Percentiles rank a stretch among this genome's conserved stretches.
phyloP scores from a whole-genome alignment of 2,888 invertebrate species.

The Idaea straminata region DNA sequence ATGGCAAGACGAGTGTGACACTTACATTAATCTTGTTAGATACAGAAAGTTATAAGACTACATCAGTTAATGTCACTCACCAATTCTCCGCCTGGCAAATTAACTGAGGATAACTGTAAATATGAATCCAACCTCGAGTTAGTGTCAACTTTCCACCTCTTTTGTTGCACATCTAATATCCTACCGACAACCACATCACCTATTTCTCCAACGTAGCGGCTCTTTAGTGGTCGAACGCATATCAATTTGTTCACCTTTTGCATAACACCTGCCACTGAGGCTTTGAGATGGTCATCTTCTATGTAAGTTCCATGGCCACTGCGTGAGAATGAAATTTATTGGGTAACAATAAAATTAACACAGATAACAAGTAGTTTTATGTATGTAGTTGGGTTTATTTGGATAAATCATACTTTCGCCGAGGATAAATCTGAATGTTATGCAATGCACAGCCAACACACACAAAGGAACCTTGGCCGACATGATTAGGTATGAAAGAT shows the following conservation, averaged over 20 bases:
- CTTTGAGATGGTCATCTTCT: conserved; percentile 89
- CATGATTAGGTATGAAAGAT: too few species aligned
- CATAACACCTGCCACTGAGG: conserved; percentile 96
- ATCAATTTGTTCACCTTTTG: conserved; percentile 97
- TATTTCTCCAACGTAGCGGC: conserved; percentile 94
- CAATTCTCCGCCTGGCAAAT: conserved; percentile 98
- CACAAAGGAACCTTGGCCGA: too few species aligned
- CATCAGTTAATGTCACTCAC: conserved; percentile 64
- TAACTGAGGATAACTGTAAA: conserved; percentile 94
- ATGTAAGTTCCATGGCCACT: conserved; percentile 99
- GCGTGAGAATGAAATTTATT: conserved; percentile 21
- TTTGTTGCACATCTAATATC: conserved; percentile 95
- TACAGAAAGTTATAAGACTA: too few species aligned
- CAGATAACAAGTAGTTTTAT: too few species aligned
- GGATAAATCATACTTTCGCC: too few species aligned
- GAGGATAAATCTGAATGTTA: too few species aligned
- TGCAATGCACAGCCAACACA: too few species aligned
- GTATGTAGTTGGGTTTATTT: too few species aligned
- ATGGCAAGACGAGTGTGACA: too few species aligned
- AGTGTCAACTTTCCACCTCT: conserved; percentile 96
- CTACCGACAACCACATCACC: conserved; percentile 98
- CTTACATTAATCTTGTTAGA: too few species aligned
- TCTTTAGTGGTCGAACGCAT: conserved; percentile 94
- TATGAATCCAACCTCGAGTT: conserved; percentile 94
- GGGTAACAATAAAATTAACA: too few species aligned